Percentiles rank a stretch among this genome's conserved stretches.
Conservation (phyloP, 1,140 invertebrate genomes). For the Panulirus ornatus region DNA sequence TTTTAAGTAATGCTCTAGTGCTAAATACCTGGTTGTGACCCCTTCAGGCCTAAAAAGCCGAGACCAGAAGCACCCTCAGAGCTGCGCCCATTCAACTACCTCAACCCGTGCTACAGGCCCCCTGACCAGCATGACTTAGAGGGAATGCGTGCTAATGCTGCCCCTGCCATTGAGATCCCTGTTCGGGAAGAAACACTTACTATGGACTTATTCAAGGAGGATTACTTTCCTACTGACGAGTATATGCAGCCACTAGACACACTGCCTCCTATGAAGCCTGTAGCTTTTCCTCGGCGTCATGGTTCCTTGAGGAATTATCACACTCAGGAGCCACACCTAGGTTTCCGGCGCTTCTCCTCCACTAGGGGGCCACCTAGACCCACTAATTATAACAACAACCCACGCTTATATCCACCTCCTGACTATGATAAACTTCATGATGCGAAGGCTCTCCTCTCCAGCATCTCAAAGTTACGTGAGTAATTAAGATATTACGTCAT, state of each 20-base stretch:
- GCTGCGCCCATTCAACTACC: slow-evolving; percentile 68
- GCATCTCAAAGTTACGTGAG: not conserved
- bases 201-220: not conserved
- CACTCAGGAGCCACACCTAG: not conserved
- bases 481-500: not conserved
- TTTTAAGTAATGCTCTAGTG: no score
- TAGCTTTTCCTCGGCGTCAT: not conserved
- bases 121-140: slow-evolving; percentile 54
- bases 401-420: not conserved
- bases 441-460: not conserved
- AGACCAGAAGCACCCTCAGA: slow-evolving; percentile 48
- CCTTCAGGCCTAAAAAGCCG: slow-evolving; percentile 23
- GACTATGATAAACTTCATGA: slow-evolving; percentile 4
- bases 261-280: not conserved
- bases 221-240: slow-evolving; percentile 32
- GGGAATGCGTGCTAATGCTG: slow-evolving; percentile 57
- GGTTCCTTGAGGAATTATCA: slow-evolving; percentile 11
- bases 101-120: slow-evolving; percentile 65
- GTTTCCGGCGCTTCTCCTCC: slow-evolving; percentile 16
- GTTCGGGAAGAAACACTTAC: not conserved
- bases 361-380: not conserved
- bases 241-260: not conserved
- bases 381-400: not conserved
- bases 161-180: not conserved
- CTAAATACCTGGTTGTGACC: no score